Percentiles rank a stretch among this genome's conserved stretches.
These are phyloP conservation scores for Dipus sagitta DNA, from an alignment of 2,797 vertebrate genomes.

Conservation along the genomic window DNA sequence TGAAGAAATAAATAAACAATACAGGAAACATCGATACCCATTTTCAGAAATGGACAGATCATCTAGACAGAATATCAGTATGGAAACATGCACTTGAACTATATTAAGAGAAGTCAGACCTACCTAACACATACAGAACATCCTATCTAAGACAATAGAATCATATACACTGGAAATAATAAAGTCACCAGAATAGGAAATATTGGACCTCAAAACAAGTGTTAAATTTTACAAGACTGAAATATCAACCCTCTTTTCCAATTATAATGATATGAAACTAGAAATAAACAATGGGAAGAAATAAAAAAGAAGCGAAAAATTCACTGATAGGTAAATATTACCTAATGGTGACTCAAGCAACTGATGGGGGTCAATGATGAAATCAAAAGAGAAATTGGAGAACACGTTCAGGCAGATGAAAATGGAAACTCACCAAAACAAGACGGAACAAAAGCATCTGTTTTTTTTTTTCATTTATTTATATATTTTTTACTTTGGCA, in stretches of 20 bases:
- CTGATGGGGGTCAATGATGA: background rate
- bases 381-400: background rate
- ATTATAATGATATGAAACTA: background rate
- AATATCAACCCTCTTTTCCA: background rate
- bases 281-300: background rate
- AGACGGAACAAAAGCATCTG: background rate
- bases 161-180: background rate
- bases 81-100: background rate
- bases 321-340: background rate
- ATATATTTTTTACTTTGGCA: too few relatives aligned
- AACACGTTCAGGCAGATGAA: background rate
- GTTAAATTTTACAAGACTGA: constrained; percentile 5
- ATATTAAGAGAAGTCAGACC: background rate
- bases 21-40: too few relatives aligned
- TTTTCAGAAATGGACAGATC: too few relatives aligned
- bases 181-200: background rate
- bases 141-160: background rate
- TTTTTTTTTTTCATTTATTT: too few relatives aligned
- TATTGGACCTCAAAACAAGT: background rate
- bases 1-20: background rate
- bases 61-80: background rate
- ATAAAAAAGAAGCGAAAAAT: background rate
- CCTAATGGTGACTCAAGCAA: background rate
- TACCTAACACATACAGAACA: background rate
- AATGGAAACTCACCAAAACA: background rate